A percentile compares a stretch with the other conserved stretches of the same genome.
Conservation (phyloP, 1,140 invertebrate genomes). For the Aporrectodea caliginosa region DNA sequence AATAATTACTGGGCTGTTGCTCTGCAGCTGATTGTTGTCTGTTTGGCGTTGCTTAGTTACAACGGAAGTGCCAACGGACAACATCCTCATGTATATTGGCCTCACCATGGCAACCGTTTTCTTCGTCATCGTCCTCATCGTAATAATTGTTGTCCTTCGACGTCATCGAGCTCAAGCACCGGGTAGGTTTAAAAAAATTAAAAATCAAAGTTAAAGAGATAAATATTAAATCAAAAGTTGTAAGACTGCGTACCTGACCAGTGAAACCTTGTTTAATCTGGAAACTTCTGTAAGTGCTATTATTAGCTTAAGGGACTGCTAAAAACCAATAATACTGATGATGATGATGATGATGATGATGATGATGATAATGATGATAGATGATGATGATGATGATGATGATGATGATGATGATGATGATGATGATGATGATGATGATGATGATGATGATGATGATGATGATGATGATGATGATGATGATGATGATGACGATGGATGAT, state of each 20-base stretch:
- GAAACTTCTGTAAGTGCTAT: neutral
- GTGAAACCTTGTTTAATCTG: neutral
- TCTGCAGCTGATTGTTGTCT: no score
- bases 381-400: constrained; percentile 6
- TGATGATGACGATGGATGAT: no score
- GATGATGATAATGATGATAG: constrained; percentile 4
- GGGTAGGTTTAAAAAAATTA: no score
- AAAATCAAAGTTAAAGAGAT: no score
- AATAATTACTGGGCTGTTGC: no score
- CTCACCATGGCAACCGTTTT: neutral
- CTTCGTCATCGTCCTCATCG: neutral
- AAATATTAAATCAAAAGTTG: no score
- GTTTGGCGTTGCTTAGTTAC: neutral
- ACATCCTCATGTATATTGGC: neutral
- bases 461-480: neutral
- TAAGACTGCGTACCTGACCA: neutral
- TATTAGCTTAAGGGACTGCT: neutral
- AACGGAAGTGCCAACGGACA: neutral
- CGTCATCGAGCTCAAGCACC: neutral
- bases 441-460: constrained; percentile 10
- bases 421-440: neutral
- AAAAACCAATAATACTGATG: neutral
- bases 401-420: constrained; percentile 1
- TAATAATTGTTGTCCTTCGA: neutral
- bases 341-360: constrained; percentile 13